phyloP scores from a whole-genome alignment of 2,797 vertebrate genomes.

The Karalla daura region DNA sequence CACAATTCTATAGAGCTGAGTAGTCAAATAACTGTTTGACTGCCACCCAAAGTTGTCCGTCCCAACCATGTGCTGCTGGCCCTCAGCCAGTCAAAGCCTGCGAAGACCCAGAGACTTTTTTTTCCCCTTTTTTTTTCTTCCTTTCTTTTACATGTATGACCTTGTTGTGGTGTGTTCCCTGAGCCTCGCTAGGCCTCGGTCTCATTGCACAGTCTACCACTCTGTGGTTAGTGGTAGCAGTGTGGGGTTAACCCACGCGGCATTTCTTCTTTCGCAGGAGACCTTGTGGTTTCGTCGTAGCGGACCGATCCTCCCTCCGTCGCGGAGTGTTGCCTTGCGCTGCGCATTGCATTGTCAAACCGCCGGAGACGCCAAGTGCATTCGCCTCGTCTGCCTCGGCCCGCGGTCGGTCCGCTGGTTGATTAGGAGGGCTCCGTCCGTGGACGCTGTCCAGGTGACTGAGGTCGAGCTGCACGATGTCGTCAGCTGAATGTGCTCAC shows the following conservation, averaged over 20 bases:
- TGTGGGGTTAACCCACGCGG: slow-evolving; percentile 33
- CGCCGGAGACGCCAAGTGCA: slow-evolving; percentile 43
- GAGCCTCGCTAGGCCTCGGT: slow-evolving; percentile 31
- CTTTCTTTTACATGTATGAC: background rate
- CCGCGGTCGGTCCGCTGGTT: slow-evolving; percentile 28
- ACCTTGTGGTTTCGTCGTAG: slow-evolving; percentile 60
- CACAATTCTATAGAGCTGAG: no score
- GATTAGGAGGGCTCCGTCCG: slow-evolving; percentile 37
- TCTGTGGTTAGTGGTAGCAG: slow-evolving; percentile 48
- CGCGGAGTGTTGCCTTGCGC: slow-evolving; percentile 43
- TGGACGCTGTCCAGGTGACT: slow-evolving; percentile 21
- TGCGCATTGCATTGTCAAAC: slow-evolving; percentile 50
- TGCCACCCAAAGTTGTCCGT: background rate
- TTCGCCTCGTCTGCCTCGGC: slow-evolving; percentile 45
- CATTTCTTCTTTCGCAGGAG: slow-evolving; percentile 46
- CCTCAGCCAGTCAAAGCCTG: background rate
- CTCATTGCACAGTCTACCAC: slow-evolving; percentile 43
- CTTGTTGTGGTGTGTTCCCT: slow-evolving; percentile 39
- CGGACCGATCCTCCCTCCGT: slow-evolving; percentile 39
- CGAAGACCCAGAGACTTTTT: background rate
- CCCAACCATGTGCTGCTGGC: background rate
- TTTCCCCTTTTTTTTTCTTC: background rate
- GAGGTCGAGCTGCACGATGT: no score
- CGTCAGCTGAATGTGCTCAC: no score
- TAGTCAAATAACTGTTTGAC: background rate